Evolutionary conservation across 1,140 invertebrate species (phyloP).

Genomic region (Pseudomyrmex dendroicus): DNA sequence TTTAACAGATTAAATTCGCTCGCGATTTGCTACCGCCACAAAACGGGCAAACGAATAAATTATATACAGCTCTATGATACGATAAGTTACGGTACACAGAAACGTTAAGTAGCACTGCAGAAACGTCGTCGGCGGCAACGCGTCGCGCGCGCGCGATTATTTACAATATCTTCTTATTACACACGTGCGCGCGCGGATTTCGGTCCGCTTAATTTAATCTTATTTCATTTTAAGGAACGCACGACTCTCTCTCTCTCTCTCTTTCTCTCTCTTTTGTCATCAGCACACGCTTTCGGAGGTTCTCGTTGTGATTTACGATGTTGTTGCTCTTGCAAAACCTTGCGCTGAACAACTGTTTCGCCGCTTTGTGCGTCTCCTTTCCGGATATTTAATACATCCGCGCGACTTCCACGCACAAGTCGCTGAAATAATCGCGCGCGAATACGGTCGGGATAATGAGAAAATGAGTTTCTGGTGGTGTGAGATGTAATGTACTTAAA

Average conservation of each 20-base stretch:
- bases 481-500: too few relatives aligned
- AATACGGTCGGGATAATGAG: too few relatives aligned
- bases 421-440: background rate
- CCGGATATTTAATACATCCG: background rate
- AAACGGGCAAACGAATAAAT: slow-evolving; percentile 48
- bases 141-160: slow-evolving; percentile 44
- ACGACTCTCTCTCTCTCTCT: background rate
- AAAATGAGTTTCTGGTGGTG: too few relatives aligned
- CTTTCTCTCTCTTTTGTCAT: background rate
- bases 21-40: slow-evolving; percentile 1
- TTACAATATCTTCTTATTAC: slow-evolving; percentile 20
- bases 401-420: background rate
- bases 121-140: background rate
- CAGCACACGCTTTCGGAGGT: background rate
- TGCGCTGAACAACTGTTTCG: slow-evolving; percentile 15
- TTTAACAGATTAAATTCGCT: slow-evolving; percentile 42
- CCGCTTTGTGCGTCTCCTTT: background rate
- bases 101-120: background rate
- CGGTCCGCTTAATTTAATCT: slow-evolving; percentile 48
- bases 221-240: slow-evolving; percentile 48
- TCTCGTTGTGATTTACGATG: slow-evolving; percentile 18
- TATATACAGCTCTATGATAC: slow-evolving; percentile 29
- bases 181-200: background rate
- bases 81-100: background rate
- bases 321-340: slow-evolving; percentile 20